A percentile compares a stretch with the other conserved stretches of the same genome.
Evolutionary conservation across 2,113 vertebrate species (phyloP).

Genomic region (Erinaceus europaeus): DNA sequence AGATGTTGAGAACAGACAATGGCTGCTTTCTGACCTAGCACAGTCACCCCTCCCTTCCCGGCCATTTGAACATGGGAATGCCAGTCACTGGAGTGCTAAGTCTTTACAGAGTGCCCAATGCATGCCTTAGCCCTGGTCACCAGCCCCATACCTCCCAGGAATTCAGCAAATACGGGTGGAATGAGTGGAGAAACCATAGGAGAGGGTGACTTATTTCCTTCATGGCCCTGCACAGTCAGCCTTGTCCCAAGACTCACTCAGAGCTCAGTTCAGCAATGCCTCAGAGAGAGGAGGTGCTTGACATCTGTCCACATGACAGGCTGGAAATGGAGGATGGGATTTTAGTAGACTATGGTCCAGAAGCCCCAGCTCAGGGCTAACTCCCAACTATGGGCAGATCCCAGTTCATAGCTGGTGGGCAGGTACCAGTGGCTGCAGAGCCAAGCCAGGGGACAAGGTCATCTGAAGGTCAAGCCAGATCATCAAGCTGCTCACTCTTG

Average conservation of each 20-base stretch:
- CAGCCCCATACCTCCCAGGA: background rate
- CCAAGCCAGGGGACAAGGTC: background rate
- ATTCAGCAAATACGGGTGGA: background rate
- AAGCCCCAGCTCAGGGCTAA: too few relatives aligned
- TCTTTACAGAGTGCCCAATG: background rate
- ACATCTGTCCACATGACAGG: too few relatives aligned
- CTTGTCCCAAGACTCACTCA: background rate
- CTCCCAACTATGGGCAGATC: too few relatives aligned
- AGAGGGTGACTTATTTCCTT: background rate
- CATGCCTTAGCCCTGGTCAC: background rate
- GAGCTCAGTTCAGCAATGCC: too few relatives aligned
- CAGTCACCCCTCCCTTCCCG: background rate
- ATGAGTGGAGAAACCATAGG: background rate
- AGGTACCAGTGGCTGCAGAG: background rate
- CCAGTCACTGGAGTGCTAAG: background rate
- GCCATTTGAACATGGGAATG: background rate
- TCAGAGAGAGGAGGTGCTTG: too few relatives aligned
- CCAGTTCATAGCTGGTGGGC: background rate
- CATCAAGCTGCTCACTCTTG: background rate
- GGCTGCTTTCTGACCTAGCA: background rate
- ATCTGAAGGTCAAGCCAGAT: background rate
- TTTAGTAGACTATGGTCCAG: background rate
- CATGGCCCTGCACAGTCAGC: background rate
- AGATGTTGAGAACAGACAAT: too few relatives aligned
- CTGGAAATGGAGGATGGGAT: background rate